Evolutionary conservation across 1,140 invertebrate genomes (phyloP).

Genomic region (Arion vulgaris): DNA sequence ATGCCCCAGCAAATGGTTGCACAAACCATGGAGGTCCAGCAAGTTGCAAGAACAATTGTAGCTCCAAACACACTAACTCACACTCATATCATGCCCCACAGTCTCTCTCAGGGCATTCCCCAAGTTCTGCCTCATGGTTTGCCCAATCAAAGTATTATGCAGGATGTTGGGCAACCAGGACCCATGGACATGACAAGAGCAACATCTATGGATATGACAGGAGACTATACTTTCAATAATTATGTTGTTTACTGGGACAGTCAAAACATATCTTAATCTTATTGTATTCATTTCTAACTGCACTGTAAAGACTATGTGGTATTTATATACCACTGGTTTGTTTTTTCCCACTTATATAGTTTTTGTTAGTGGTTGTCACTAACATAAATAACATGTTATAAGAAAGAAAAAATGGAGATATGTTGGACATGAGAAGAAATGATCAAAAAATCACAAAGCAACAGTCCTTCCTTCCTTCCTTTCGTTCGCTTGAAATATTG

Average conservation of each 20-base stretch:
- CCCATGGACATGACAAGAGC: constrained; percentile 23
- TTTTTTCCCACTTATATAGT: too few relatives aligned
- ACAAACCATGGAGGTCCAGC: constrained; percentile 11
- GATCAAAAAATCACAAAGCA: too few relatives aligned
- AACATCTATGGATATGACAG: not conserved
- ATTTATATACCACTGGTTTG: too few relatives aligned
- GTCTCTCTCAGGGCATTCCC: not conserved
- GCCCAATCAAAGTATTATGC: not conserved
- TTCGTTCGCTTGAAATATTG: too few relatives aligned
- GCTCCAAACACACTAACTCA: constrained; percentile 14
- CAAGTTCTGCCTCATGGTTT: constrained; percentile 1
- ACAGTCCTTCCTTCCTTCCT: too few relatives aligned
- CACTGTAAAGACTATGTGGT: not conserved
- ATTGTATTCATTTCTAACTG: not conserved
- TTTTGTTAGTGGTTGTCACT: too few relatives aligned
- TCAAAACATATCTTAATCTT: constrained; percentile 3
- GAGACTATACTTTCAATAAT: constrained; percentile 21
- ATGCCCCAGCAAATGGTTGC: constrained; percentile 15
- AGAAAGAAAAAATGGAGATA: too few relatives aligned
- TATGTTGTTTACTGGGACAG: constrained; percentile 31
- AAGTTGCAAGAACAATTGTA: not conserved
- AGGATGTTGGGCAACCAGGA: not conserved
- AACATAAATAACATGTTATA: too few relatives aligned
- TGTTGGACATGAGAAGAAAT: too few relatives aligned
- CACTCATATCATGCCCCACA: constrained; percentile 6